A percentile compares a stretch with the other conserved stretches of the same genome.
Evolutionary conservation across 2,113 vertebrate species (phyloP).

Genomic region (Seriola rivoliana): DNA sequence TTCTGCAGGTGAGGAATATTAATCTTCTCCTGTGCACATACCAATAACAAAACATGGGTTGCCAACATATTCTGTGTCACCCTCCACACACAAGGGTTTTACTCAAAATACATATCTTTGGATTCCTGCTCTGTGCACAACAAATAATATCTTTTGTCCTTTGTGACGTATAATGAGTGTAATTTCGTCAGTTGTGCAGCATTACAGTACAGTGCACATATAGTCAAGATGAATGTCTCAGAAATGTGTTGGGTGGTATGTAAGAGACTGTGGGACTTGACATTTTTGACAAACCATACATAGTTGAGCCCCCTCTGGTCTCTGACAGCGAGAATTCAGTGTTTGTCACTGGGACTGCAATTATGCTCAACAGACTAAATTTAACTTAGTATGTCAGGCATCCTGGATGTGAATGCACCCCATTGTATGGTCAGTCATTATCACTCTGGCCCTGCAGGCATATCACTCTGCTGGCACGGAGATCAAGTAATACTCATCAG

Average conservation of each 20-base stretch:
- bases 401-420: slow-evolving; percentile 31
- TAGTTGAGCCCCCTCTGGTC: background rate
- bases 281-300: background rate
- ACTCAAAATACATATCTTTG: too few species aligned
- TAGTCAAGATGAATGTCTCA: background rate
- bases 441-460: slow-evolving; percentile 25
- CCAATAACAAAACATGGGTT: background rate
- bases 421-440: slow-evolving; percentile 45
- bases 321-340: background rate
- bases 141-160: too few species aligned
- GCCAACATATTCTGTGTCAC: background rate
- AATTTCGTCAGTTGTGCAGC: background rate
- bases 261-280: background rate
- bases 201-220: background rate
- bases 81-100: background rate
- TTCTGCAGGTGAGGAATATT: background rate
- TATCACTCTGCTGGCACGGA: slow-evolving; percentile 31
- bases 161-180: too few species aligned
- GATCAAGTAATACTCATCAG: slow-evolving; percentile 47
- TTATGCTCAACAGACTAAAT: slow-evolving; percentile 8
- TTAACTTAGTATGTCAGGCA: slow-evolving; percentile 18
- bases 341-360: slow-evolving; percentile 4
- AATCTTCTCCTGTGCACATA: background rate
- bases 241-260: slow-evolving; percentile 10
- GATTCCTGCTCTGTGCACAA: too few species aligned